Base-by-base conservation (phyloP, 2,888 invertebrate species). In the Microdon myrmicae region DNA sequence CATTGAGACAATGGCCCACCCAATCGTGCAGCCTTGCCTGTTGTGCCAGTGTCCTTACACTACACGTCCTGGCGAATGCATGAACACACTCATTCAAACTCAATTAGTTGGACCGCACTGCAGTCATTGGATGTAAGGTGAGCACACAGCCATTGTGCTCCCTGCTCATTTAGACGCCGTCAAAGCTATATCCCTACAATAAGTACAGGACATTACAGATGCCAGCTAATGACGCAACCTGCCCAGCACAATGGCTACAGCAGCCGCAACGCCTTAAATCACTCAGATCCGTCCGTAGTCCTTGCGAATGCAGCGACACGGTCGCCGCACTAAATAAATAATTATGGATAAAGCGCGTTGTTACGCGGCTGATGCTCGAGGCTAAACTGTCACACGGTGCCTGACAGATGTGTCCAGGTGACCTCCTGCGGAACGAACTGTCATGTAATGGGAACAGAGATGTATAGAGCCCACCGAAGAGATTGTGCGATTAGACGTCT, bases 91-190 rank as follows among this genome's bases (percentile, higher is more conserved):
- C 60, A 55, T 49, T 28, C 32, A 38, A 55, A 61, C 55, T 55
- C 43, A 61, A 61, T 61, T 55, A 61, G 43, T 44, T 32, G 31
- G 23, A 61, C 60, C 49, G 60, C 60, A 61, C 23, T 61, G 60
- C 60, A 55, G 55, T 38, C 22, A 48, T 48, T 26, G 25, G n/a
- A 22, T 44, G 38, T 34, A 38, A 48, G 43, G 34, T 55, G 35
- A 32, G 38, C 19, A 37, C 23, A n/a, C 14, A 35, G 38, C 28
- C 29, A 23, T 28, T 19, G 17, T 47, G 41, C 41, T 43, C 29
- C 38, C 32, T 49, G 48, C 35, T 55, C 55, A 49, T 44, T 55
- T 61, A 55, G 38, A 32, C 19, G 29, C 28, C 28, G 28, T 44
- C 43, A 35, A 13, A 32, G 34, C 54, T 32, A 10, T 9, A 38